phyloP scores from a whole-genome alignment of 2,113 vertebrate species.

The Jaculus jaculus region DNA sequence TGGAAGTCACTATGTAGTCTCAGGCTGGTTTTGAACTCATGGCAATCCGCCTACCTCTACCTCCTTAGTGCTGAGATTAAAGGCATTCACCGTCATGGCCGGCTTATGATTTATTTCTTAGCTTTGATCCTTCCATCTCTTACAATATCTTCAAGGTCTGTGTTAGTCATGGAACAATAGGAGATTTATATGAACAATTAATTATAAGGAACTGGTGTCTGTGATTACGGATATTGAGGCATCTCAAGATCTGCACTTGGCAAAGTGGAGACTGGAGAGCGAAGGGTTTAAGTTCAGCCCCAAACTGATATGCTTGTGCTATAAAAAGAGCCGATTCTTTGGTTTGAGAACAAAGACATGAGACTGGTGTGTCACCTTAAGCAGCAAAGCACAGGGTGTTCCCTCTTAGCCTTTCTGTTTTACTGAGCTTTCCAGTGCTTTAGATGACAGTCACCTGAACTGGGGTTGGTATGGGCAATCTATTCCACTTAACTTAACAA shows the following conservation, averaged over 20 bases:
- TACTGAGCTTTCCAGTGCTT: not conserved
- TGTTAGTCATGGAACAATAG: not conserved
- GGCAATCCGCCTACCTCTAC: too few species aligned
- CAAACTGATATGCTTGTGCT: not conserved
- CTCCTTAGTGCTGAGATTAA: too few species aligned
- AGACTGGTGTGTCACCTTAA: not conserved
- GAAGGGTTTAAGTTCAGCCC: not conserved
- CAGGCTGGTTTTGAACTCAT: too few species aligned
- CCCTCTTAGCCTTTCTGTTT: not conserved
- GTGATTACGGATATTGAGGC: not conserved
- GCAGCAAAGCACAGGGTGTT: not conserved
- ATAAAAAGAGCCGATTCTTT: not conserved
- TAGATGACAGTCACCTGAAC: not conserved
- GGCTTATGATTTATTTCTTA: too few species aligned
- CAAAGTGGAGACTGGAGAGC: not conserved
- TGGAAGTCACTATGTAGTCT: too few species aligned
- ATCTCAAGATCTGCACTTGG: not conserved
- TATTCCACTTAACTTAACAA: not conserved
- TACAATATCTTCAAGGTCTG: not conserved
- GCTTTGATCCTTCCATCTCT: not conserved
- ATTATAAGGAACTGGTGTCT: not conserved
- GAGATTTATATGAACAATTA: not conserved
- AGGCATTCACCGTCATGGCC: too few species aligned
- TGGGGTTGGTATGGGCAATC: not conserved
- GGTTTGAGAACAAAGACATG: not conserved